phyloP scores from a whole-genome alignment of 1,140 invertebrate genomes.

The Diabrotica virgifera region DNA sequence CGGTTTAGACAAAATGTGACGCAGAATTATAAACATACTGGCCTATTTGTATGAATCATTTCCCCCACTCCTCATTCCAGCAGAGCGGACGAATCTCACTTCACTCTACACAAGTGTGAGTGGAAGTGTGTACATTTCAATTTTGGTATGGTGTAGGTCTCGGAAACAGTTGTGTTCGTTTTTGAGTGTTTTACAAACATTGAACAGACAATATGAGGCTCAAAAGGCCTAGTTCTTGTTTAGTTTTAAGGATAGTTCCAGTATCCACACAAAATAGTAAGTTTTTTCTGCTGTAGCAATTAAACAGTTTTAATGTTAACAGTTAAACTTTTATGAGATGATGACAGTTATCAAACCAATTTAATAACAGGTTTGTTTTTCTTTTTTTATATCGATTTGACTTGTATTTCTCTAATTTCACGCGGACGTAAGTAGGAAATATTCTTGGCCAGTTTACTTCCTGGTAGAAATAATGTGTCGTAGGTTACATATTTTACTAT shows the following conservation, averaged over 20 bases:
- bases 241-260: constrained; percentile 59
- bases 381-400: not conserved
- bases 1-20: constrained; percentile 35
- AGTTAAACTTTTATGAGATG: not conserved
- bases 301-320: not conserved
- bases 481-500: too few relatives aligned
- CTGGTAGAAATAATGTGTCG: too few relatives aligned
- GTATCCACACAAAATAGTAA: constrained; percentile 43
- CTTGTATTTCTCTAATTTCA: not conserved
- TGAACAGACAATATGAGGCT: constrained; percentile 59
- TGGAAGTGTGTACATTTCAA: constrained; percentile 15
- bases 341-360: not conserved
- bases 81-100: constrained; percentile 29
- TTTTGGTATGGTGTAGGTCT: not conserved
- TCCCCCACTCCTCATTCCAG: constrained; percentile 22
- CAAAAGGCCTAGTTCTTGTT: constrained; percentile 62
- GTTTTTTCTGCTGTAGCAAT: constrained; percentile 21
- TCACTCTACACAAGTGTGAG: constrained; percentile 16
- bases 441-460: not conserved
- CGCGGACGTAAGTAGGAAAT: not conserved
- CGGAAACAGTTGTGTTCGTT: constrained; percentile 15
- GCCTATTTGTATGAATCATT: constrained; percentile 35
- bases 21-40: constrained; percentile 37
- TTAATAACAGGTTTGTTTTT: not conserved
- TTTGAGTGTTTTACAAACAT: constrained; percentile 19